phyloP scores from a whole-genome alignment of 1,140 invertebrate genomes.

The Bacillus rossius region DNA sequence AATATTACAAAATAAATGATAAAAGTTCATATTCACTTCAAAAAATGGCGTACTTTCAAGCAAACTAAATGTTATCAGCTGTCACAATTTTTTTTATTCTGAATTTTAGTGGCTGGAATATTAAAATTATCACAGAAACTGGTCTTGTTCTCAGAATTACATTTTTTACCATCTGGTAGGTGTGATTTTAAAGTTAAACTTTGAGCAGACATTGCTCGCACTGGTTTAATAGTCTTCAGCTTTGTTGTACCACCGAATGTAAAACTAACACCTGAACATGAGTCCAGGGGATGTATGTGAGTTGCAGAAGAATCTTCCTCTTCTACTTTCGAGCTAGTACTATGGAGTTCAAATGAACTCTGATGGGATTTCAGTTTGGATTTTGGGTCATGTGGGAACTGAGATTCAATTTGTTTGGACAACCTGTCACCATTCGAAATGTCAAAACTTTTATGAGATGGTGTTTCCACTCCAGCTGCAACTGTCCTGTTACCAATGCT shows the following conservation, averaged over 20 bases:
- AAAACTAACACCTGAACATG: conserved; percentile 56
- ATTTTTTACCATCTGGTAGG: no score
- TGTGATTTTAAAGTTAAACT: neutral
- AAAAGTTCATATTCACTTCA: no score
- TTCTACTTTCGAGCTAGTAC: neutral
- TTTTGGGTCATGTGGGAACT: neutral
- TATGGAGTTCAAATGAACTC: conserved; percentile 1
- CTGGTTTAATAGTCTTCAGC: conserved; percentile 47
- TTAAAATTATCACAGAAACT: no score
- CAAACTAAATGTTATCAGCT: no score
- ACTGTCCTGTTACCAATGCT: neutral
- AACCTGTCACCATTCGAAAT: neutral
- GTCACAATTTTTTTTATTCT: no score
- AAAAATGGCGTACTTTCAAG: no score
- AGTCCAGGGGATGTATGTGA: conserved; percentile 49
- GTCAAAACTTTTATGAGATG: neutral
- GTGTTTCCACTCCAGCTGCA: neutral
- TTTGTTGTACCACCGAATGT: conserved; percentile 60
- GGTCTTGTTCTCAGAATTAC: no score
- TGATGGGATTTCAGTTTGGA: conserved; percentile 2
- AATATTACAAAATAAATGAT: no score
- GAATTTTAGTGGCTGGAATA: no score
- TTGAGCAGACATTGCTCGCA: conserved; percentile 5
- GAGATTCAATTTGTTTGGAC: neutral
- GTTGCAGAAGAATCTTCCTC: conserved; percentile 7